Base-by-base conservation (phyloP, 2,797 vertebrate genomes). In the Brachyalestes nurse region DNA sequence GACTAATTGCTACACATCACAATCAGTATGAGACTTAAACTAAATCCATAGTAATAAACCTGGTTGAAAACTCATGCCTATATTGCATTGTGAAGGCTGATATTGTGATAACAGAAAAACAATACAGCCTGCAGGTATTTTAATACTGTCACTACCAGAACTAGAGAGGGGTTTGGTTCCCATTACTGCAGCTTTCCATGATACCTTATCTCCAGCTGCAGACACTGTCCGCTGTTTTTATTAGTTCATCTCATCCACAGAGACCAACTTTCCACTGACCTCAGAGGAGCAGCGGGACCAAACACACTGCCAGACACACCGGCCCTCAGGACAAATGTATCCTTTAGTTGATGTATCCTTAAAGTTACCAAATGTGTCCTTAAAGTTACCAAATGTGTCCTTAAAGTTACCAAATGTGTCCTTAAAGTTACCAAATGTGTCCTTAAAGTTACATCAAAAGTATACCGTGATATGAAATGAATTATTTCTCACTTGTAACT, bases 151-250 rank as follows among this genome's bases (percentile, higher is more conserved):
- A 60, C 53, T 8, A 16, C 64, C 76, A 42, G 65, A 67, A 38
- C 38, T 28, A 34, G 19, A 72, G 1, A 16, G 19, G 16, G 66
- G 53, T 82, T 64, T 45, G 45, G 74, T 75, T 78, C 49, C 47
- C 47, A 77, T 58, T 49, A 80, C 64, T 57, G 58, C 10, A 25
- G 4, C 72, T 51, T 70, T 34, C 64, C 70, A 14, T 62, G 8
- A 38, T 42, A 16, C 55, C 49, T 80, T 80, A 82, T 86, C 73
- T 74, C 42, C 42, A 73, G 61, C 23, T 72, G 45, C 55, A 76
- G 53, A 4, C 72, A 75, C 45, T 21, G 75, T 75, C 45, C 38
- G 73, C 61, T 51, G 72, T 81, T 62, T 78, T 72, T 53, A 79
- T 75, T 66, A 57, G 79, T 45, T 42, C 28, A 74, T 6, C 23